Conservation (phyloP, 2,888 invertebrate genomes). For the Sarcophaga rosellei region DNA sequence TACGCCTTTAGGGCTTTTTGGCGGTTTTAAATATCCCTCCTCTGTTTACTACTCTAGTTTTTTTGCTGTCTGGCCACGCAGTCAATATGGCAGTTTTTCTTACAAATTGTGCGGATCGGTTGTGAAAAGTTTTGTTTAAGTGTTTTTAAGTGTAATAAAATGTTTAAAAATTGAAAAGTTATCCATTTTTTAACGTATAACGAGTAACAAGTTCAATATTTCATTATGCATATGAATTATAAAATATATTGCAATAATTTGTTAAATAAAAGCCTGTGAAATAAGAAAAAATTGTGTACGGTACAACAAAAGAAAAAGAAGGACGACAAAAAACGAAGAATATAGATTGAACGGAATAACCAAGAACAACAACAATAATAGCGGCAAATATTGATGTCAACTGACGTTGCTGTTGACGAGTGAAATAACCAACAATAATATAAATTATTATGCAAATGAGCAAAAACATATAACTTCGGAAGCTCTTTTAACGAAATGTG, state of each 20-base stretch:
- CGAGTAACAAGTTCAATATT: not conserved
- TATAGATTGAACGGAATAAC: conserved; percentile 33
- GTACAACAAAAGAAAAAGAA: not conserved
- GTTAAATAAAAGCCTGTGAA: not conserved
- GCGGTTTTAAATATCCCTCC: no score
- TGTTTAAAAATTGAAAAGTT: not conserved
- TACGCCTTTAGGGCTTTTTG: no score
- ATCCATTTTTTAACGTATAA: not conserved
- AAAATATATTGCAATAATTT: not conserved
- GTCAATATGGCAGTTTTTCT: no score
- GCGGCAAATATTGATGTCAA: not conserved
- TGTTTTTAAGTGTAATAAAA: no score
- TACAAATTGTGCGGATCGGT: no score
- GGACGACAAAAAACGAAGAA: not conserved
- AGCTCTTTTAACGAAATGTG: conserved; percentile 19
- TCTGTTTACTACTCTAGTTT: no score
- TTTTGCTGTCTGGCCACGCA: no score
- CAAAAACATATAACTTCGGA: conserved; percentile 67
- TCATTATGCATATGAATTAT: not conserved
- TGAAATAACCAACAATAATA: conserved; percentile 70
- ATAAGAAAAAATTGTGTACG: not conserved
- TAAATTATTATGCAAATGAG: conserved; percentile 75
- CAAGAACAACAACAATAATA: conserved; percentile 10
- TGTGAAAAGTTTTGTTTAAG: no score
- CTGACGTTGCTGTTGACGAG: conserved; percentile 27